Evolutionary conservation across 2,797 vertebrate genomes (phyloP), one percentile per base, ranked within the genome.

Genomic region (Poeciliopsis presidionis): DNA sequence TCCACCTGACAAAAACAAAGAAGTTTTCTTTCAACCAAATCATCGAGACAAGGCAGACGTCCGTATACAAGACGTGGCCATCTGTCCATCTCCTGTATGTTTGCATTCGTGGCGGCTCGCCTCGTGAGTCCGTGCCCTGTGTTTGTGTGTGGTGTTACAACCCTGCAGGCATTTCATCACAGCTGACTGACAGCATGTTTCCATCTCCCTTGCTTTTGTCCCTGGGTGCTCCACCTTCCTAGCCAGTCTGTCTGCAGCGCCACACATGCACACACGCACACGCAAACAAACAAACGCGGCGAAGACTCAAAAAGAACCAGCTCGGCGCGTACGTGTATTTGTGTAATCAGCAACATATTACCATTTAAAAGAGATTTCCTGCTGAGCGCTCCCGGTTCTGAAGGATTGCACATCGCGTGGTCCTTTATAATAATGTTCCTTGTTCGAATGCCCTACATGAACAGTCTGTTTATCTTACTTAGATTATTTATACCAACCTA

Each of bases 131-230:
- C 57, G 67, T 59, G 57, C 28, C 2, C 57, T 25, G 74, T 80
- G 81, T 82, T 49, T 83, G 75, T 75, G 79, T 69, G 82, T 63
- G 74, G 41, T 63, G 57, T 83, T 81, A 77, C 65, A 72, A 59
- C 82, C 84, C 89, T 87, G 88, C 79, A 90, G 88, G 87, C 81
- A 30, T 90, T 89, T 84, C 81, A 92, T 91, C 85, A 82, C 82
- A 92, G 87, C 82, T 89, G 86, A 91, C 86, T 88, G 87, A 87
- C 85, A 80, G 72, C 80, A 72, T 71, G 86, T 78, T 89, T 90
- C 87, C 87, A 87, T 89, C 88, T 91, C 81, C 84, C 74, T 59
- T 39, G 83, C 79, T 84, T 70, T 84, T 82, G 79, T 86, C 87
- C 84, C 84, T 69, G 78, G 81, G 84, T 90, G 79, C 83, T 84